These are phyloP conservation scores for Scolopax mira DNA, from an alignment of 2,113 vertebrate genomes.

Conservation along the genomic window DNA sequence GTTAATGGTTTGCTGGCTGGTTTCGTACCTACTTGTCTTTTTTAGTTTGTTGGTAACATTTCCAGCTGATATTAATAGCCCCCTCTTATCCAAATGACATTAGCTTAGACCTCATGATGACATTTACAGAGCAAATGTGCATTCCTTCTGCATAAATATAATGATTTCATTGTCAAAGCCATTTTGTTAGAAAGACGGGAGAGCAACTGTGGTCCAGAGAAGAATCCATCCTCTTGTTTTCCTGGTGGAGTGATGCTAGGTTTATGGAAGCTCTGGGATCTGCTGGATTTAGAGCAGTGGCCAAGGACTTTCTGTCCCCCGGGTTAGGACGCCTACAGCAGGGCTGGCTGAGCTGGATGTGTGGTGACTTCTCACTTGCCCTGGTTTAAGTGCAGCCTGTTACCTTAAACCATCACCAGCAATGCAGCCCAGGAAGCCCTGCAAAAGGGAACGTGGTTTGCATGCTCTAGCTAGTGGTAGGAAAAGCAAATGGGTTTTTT, in stretches of 20 bases:
- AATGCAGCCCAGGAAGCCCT: background rate
- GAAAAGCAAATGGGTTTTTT: background rate
- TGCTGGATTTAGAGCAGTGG: background rate
- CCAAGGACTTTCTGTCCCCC: background rate
- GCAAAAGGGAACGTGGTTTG: background rate
- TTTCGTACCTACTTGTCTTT: background rate
- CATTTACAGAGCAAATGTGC: background rate
- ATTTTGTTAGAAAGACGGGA: background rate
- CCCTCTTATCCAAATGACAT: background rate
- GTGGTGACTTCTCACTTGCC: background rate
- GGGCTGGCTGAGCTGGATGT: background rate
- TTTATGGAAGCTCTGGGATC: background rate
- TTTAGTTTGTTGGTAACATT: background rate
- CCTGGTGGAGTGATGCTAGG: accelerated
- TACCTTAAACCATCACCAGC: background rate
- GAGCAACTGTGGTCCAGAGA: background rate
- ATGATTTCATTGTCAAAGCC: background rate
- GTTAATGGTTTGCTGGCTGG: background rate
- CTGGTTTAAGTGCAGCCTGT: background rate
- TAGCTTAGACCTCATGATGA: background rate
- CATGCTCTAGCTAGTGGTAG: background rate
- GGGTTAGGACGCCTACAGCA: background rate
- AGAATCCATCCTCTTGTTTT: background rate
- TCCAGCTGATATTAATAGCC: background rate
- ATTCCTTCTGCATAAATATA: background rate